Conservation (phyloP, 2,888 invertebrate species). For the Temnothorax ravouxi region DNA sequence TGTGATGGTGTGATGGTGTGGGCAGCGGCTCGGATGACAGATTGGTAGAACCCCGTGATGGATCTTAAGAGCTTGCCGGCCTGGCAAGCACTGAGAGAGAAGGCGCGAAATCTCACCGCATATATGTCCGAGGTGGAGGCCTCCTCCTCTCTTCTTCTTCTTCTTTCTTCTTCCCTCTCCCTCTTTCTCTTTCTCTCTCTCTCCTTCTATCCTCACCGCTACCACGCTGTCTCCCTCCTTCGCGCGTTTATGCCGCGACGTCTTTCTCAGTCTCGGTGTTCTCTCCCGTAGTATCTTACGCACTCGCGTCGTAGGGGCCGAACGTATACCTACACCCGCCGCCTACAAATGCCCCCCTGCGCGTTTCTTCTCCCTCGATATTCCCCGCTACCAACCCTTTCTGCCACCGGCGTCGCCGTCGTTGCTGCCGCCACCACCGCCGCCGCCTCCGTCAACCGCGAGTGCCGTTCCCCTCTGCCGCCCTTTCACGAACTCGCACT, state of each 20-base stretch:
- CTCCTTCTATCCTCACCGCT: slow-evolving; percentile 60
- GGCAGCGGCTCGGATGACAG: slow-evolving; percentile 17
- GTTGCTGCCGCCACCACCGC: slow-evolving; percentile 5
- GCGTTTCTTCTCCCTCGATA: slow-evolving; percentile 56
- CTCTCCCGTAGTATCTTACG: slow-evolving; percentile 79
- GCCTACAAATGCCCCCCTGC: slow-evolving; percentile 57
- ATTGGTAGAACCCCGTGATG: slow-evolving; percentile 69
- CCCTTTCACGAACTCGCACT: slow-evolving; percentile 48
- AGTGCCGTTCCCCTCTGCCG: slow-evolving; percentile 42
- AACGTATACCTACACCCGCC: slow-evolving; percentile 71
- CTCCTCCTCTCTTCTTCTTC: slow-evolving; percentile 78
- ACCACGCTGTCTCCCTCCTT: slow-evolving; percentile 44
- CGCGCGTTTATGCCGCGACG: slow-evolving; percentile 20
- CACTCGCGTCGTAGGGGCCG: slow-evolving; percentile 78
- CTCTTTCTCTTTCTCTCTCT: slow-evolving; percentile 59
- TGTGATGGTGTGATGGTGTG: slow-evolving; percentile 26
- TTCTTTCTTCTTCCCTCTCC: slow-evolving; percentile 61
- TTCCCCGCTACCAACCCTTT: slow-evolving; percentile 58
- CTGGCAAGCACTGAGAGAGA: slow-evolving; percentile 86
- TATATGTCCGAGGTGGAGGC: slow-evolving; percentile 84
- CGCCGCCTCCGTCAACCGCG: slow-evolving; percentile 27
- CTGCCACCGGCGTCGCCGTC: slow-evolving; percentile 30
- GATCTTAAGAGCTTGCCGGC: slow-evolving; percentile 85
- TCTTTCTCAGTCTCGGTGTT: slow-evolving; percentile 64
- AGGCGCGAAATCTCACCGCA: slow-evolving; percentile 85